phyloP scores from a whole-genome alignment of 1,140 invertebrate species.

The Euborellia annulipes region DNA sequence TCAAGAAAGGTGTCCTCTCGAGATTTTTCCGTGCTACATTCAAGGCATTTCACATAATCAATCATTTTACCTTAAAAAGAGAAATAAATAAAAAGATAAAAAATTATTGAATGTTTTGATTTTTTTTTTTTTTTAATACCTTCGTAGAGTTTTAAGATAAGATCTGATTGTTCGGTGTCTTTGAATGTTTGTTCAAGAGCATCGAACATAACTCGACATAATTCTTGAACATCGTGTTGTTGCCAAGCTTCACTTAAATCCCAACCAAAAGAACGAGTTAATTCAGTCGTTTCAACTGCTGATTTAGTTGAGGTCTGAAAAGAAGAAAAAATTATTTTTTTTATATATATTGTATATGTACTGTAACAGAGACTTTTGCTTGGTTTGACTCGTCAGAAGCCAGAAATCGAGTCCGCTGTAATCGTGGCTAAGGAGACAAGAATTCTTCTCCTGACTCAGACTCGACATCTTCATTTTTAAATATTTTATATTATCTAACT shows the following conservation, averaged over 20 bases:
- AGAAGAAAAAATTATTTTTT: slow-evolving; percentile 7
- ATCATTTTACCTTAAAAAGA: slow-evolving; percentile 62
- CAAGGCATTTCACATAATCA: slow-evolving; percentile 82
- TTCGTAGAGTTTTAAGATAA: slow-evolving; percentile 64
- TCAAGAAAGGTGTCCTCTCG: slow-evolving; percentile 75
- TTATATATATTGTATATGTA: no score
- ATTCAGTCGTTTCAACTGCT: slow-evolving; percentile 72
- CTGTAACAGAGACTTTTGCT: no score
- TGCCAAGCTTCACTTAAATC: slow-evolving; percentile 81
- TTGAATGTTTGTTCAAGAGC: slow-evolving; percentile 75
- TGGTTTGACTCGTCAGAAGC: no score
- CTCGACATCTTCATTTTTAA: background rate
- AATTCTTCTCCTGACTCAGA: no score
- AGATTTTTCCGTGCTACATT: slow-evolving; percentile 72
- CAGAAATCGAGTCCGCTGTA: no score
- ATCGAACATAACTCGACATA: slow-evolving; percentile 86
- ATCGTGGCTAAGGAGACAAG: no score
- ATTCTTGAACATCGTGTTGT: slow-evolving; percentile 84
- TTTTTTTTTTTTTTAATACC: slow-evolving; percentile 28
- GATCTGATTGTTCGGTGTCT: slow-evolving; percentile 64
- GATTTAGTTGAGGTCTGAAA: slow-evolving; percentile 50
- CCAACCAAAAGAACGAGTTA: slow-evolving; percentile 86
- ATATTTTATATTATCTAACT: no score
- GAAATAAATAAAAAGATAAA: slow-evolving; percentile 9
- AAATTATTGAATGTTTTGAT: background rate